These are phyloP conservation scores for Montipora efflorescens DNA, from an alignment of 64 coral and sea anemone species.

Conservation along the genomic window DNA sequence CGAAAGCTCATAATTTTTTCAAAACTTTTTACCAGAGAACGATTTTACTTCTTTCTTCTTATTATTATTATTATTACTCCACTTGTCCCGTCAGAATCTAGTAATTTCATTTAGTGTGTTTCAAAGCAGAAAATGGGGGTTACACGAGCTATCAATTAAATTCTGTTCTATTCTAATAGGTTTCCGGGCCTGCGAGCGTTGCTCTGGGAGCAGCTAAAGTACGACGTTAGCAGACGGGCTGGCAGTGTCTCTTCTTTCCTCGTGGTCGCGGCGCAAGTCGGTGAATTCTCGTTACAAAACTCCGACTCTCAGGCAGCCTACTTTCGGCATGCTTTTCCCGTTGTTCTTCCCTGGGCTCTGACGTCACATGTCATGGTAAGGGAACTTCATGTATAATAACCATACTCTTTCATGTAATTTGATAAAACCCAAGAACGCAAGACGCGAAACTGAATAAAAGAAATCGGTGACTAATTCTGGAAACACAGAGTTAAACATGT, in stretches of 20 bases:
- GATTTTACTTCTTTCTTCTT: no score
- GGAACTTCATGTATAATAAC: neutral
- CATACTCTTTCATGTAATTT: neutral
- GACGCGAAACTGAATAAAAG: no score
- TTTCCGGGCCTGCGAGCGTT: conserved; percentile 62
- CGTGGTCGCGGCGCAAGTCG: conserved; percentile 62
- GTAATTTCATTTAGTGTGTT: no score
- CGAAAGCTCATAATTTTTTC: no score
- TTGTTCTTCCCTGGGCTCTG: conserved; percentile 49
- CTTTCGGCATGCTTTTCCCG: conserved; percentile 56
- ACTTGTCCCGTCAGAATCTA: no score
- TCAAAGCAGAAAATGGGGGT: no score
- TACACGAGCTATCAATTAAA: neutral
- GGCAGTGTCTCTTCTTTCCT: conserved; percentile 60
- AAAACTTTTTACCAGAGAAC: no score
- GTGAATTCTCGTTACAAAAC: conserved; percentile 46
- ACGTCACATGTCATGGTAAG: conserved; percentile 21
- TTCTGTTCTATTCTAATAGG: conserved; percentile 22
- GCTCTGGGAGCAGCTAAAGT: conserved; percentile 74
- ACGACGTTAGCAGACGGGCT: conserved; percentile 39
- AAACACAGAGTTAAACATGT: no score
- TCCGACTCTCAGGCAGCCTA: conserved; percentile 24
- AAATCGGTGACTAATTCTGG: no score
- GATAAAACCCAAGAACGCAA: no score
- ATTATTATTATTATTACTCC: no score